Evolutionary conservation across 2,113 vertebrate species (phyloP), one percentile per base, ranked within the genome.

Genomic region (Lanius collurio): DNA sequence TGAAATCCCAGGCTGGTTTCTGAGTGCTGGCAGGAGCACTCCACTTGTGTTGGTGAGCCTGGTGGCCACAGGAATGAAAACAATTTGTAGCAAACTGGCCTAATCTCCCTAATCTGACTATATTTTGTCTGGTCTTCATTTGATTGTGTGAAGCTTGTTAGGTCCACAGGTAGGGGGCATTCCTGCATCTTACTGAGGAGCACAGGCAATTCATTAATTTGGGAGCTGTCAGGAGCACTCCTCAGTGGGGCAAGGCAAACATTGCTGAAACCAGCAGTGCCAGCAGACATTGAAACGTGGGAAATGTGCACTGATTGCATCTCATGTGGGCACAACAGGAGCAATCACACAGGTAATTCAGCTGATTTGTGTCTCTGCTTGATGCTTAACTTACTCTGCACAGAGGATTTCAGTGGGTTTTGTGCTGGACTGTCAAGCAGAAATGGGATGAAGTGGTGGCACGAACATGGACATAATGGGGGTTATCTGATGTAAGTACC

Each of bases 31-130:
- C 57, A 71, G 23, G 33, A 88, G 14, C 0, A 0, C 22, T 70
- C 41, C 2, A 2, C 10, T 60, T 1, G 0, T 16, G 17, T 33
- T 52, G 33, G 18, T 59, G 47, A 60, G 7, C 4, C 1, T 46
- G 1, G 0, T 14, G n/a, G 46, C 15, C 37, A 59, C 28, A 46
- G 42, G 50, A 70, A 53, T 30, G 12, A 59, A 39, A 67, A 6
- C 13, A 27, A 20, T 31, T 65, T 37, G 33, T 12, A 50, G 47
- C 31, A 47, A 85, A 90, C 2, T 12, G 11, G 37, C 64, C 30
- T 42, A 2, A 86, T 52, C 50, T 89, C 59, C 26, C 9, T 41
- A 27, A 53, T 35, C 35, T 4, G 2, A 7, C 14, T 46, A 2
- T 33, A 35, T 70, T 80, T 81, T 50, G 2, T 2, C 42, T 11